phyloP scores from a whole-genome alignment of 2,888 invertebrate genomes.

The Protophormia terraenovae region DNA sequence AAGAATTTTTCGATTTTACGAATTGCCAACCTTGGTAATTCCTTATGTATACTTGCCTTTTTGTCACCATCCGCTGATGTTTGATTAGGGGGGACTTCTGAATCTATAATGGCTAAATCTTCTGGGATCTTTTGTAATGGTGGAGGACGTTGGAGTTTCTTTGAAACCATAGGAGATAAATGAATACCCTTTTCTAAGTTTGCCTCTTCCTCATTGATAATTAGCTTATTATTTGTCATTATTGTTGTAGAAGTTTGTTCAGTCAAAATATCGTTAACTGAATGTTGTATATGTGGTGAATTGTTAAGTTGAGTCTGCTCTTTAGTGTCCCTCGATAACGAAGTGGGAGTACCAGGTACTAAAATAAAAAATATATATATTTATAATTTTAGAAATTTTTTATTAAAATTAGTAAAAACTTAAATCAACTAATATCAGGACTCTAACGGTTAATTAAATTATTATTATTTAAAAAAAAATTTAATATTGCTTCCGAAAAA shows the following conservation, averaged over 20 bases:
- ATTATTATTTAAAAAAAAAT: too few relatives aligned
- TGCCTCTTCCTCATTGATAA: conserved; percentile 41
- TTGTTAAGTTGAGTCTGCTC: conserved; percentile 78
- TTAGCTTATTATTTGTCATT: conserved; percentile 44
- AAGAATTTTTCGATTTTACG: background rate
- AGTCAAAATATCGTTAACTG: conserved; percentile 63
- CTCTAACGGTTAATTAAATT: too few relatives aligned
- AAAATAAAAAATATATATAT: background rate
- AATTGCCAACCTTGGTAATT: too few relatives aligned
- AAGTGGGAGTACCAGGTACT: conserved; percentile 81
- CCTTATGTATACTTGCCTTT: conserved; percentile 74
- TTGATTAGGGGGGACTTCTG: conserved; percentile 36
- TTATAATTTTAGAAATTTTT: background rate
- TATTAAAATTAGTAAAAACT: too few relatives aligned
- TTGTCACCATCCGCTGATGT: conserved; percentile 76
- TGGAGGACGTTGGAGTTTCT: conserved; percentile 39
- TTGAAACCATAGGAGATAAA: conserved; percentile 29
- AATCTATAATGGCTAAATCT: conserved; percentile 50
- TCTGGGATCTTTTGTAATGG: conserved; percentile 69
- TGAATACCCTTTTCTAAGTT: conserved; percentile 32
- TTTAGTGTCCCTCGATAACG: conserved; percentile 80
- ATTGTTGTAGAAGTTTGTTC: conserved; percentile 53
- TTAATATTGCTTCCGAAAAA: too few relatives aligned
- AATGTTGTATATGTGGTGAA: conserved; percentile 73
- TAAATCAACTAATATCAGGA: too few relatives aligned